Evolutionary conservation across 2,113 vertebrate genomes (phyloP).

Genomic region (Fregetta grallaria): DNA sequence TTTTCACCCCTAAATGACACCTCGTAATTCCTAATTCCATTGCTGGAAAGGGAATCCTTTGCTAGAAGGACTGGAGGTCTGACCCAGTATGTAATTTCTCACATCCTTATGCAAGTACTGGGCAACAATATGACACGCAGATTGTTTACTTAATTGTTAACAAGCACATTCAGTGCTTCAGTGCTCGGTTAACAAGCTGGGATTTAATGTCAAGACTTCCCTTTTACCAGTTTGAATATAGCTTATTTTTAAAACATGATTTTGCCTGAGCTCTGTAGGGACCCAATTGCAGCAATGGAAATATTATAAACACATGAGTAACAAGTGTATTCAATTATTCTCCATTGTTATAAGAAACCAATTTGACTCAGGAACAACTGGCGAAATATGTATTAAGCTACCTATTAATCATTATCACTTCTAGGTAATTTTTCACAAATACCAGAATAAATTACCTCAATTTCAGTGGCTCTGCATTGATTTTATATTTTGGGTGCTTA

Average conservation of each 20-base stretch:
- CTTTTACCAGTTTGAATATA: not conserved
- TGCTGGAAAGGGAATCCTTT: not conserved
- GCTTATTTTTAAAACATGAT: not conserved
- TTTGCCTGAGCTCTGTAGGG: not conserved
- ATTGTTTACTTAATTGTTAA: not conserved
- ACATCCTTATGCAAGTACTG: not conserved
- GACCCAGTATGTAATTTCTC: not conserved
- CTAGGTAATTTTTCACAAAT: not conserved
- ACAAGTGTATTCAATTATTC: not conserved
- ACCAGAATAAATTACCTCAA: not conserved
- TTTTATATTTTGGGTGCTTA: not conserved
- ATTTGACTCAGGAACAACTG: not conserved
- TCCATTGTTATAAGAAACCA: not conserved
- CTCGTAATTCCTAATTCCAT: not conserved
- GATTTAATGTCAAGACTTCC: not conserved
- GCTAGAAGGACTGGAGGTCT: not conserved
- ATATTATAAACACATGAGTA: not conserved
- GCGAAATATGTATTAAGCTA: not conserved
- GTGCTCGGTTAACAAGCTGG: not conserved
- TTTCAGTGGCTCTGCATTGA: not conserved
- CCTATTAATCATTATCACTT: not conserved
- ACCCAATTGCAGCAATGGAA: not conserved
- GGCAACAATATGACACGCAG: not conserved
- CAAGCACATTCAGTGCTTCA: not conserved
- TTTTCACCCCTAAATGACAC: not conserved